These are phyloP conservation scores for Ivindomyrus marchei DNA, from an alignment of 2,113 vertebrate species.

Conservation along the genomic window DNA sequence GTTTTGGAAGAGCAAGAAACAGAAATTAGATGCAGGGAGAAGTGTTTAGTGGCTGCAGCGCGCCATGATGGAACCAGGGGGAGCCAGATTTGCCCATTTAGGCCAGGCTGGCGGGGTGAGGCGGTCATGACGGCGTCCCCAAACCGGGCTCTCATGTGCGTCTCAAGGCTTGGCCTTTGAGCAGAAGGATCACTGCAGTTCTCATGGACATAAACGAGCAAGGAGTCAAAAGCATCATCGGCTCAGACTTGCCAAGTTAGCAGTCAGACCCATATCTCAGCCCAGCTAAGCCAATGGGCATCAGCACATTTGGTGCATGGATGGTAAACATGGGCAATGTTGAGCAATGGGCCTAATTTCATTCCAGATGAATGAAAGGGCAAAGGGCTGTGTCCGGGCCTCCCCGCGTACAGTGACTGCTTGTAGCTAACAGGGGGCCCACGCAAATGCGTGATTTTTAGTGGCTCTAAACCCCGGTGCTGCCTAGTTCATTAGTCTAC, in stretches of 20 bases:
- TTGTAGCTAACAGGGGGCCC: neutral
- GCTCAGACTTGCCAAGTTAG: neutral
- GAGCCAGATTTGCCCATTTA: slow-evolving; percentile 2
- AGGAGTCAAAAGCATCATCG: neutral
- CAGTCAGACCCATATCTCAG: neutral
- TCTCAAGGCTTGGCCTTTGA: neutral
- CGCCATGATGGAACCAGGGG: slow-evolving; percentile 13
- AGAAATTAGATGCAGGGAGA: neutral
- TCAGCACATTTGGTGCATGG: neutral
- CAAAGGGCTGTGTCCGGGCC: neutral
- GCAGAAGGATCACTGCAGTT: neutral
- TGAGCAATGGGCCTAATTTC: neutral
- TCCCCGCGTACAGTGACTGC: neutral
- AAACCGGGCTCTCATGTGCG: neutral
- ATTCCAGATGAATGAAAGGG: neutral
- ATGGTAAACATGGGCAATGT: neutral
- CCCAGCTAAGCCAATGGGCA: neutral
- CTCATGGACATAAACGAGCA: neutral
- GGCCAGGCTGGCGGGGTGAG: neutral
- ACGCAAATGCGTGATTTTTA: neutral
- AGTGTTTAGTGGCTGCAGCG: slow-evolving; percentile 30
- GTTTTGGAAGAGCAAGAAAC: slow-evolving; percentile 19
- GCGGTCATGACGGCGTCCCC: neutral
- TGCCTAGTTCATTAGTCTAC: neutral
- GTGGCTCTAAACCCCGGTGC: neutral